A percentile compares a stretch with the other conserved stretches of the same genome.
phyloP scores from a whole-genome alignment of 2,888 invertebrate genomes.

The Aradus depressus region DNA sequence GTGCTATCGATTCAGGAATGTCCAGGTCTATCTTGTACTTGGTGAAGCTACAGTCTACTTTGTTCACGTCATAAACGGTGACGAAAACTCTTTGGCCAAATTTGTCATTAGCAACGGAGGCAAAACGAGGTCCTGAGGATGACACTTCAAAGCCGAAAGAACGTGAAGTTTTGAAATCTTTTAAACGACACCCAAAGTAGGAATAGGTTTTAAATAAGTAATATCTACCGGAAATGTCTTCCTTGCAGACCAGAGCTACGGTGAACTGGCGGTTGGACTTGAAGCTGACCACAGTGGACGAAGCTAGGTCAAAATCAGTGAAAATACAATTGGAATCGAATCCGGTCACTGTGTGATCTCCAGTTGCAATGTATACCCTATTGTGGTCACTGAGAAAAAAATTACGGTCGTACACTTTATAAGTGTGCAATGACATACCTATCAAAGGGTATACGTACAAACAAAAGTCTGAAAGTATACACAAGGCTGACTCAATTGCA shows the following conservation, averaged over 20 bases:
- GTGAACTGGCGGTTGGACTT: constrained; percentile 21
- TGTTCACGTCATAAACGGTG: constrained; percentile 21
- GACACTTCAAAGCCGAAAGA: constrained; percentile 23
- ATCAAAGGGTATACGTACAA: constrained; percentile 7
- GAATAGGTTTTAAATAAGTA: constrained; percentile 23
- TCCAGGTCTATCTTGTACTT: constrained; percentile 23
- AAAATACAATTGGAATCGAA: constrained; percentile 20
- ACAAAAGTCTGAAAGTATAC: constrained; percentile 6
- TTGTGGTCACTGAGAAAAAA: constrained; percentile 22
- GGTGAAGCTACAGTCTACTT: too few species aligned
- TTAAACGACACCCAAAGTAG: constrained; percentile 13
- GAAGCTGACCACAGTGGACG: constrained; percentile 20
- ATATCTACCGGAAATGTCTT: constrained; percentile 12
- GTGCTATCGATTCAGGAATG: constrained; percentile 18
- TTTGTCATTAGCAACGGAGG: constrained; percentile 23
- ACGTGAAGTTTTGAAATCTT: constrained; percentile 19
- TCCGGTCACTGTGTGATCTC: constrained; percentile 21
- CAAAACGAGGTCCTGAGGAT: constrained; percentile 13
- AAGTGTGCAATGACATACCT: constrained; percentile 7
- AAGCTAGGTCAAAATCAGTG: constrained; percentile 20
- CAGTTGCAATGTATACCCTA: constrained; percentile 22
- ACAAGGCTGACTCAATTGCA: constrained; percentile 6
- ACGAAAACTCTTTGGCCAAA: constrained; percentile 21
- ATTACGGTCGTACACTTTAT: constrained; percentile 16
- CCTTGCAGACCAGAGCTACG: constrained; percentile 20